phyloP scores from a whole-genome alignment of 2,888 invertebrate genomes.

The Chloromyia formosa region DNA sequence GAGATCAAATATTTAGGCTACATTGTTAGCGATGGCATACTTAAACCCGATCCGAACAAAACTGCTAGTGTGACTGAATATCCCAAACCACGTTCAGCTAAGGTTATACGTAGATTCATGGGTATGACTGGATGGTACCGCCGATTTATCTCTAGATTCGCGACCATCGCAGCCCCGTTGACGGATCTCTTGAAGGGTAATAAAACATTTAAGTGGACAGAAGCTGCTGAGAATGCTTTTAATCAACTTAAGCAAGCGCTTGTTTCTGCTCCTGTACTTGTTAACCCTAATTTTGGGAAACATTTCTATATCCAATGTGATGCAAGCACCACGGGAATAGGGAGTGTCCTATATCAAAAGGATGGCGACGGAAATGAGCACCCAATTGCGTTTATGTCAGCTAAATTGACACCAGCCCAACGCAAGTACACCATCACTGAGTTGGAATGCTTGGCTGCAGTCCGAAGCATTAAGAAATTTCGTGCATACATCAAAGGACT shows the following conservation, averaged over 20 bases:
- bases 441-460: constrained; percentile 49
- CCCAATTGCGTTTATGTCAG: background rate
- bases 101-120: background rate
- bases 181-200: background rate
- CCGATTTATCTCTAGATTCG: background rate
- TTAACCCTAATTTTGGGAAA: constrained; percentile 42
- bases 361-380: constrained; percentile 9
- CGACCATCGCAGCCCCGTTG: background rate
- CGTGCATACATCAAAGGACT: constrained; percentile 45
- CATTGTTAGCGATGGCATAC: constrained; percentile 4
- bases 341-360: constrained; percentile 43
- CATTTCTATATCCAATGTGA: constrained; percentile 47
- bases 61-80: background rate
- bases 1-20: constrained; percentile 38
- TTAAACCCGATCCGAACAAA: background rate
- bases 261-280: too few relatives aligned
- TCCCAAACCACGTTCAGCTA: background rate
- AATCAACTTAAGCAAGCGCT: background rate
- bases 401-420: constrained; percentile 11
- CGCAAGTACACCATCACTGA: constrained; percentile 48
- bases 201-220: background rate
- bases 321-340: constrained; percentile 41
- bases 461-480: constrained; percentile 45
- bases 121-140: background rate
- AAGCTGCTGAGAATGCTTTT: background rate